Evolutionary conservation across 1,140 invertebrate genomes (phyloP).

Genomic region (Drosophila malerkotliana): DNA sequence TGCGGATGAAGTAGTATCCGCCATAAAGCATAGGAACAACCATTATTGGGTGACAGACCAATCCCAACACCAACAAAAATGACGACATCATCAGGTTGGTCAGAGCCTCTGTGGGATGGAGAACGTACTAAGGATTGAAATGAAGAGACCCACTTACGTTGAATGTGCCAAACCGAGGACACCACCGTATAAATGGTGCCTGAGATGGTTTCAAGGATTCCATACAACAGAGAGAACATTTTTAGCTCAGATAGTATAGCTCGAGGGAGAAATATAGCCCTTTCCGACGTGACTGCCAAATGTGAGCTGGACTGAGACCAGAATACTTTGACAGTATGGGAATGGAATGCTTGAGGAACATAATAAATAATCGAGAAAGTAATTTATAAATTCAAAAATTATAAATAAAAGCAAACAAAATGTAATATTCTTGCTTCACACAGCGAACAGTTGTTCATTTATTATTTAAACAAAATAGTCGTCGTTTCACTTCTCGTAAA

Average conservation of each 20-base stretch:
- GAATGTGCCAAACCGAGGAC: constrained; percentile 39
- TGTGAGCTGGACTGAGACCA: background rate
- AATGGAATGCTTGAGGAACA: constrained; percentile 2
- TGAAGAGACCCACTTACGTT: constrained; percentile 40
- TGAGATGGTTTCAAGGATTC: constrained; percentile 47
- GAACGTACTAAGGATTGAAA: no score
- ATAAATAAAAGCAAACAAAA: constrained; percentile 3
- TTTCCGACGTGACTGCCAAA: background rate
- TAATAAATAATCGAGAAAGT: background rate
- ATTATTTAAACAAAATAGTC: constrained; percentile 78
- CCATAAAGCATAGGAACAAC: constrained; percentile 42
- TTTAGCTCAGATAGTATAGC: background rate
- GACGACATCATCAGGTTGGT: constrained; percentile 63
- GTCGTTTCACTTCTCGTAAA: constrained; percentile 61
- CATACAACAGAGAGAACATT: constrained; percentile 33
- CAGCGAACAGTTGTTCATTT: constrained; percentile 60
- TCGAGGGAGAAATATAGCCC: background rate
- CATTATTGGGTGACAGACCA: constrained; percentile 61
- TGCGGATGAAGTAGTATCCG: constrained; percentile 26
- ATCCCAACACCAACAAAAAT: constrained; percentile 34
- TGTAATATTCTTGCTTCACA: constrained; percentile 53
- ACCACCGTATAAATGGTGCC: constrained; percentile 32
- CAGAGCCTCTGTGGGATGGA: constrained; percentile 31
- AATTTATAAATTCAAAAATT: background rate
- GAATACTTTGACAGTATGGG: background rate